Percentiles rank a stretch among this genome's conserved stretches.
Conservation (phyloP, 92 coral and sea anemone genomes). For the Zoanthus solanderi region DNA sequence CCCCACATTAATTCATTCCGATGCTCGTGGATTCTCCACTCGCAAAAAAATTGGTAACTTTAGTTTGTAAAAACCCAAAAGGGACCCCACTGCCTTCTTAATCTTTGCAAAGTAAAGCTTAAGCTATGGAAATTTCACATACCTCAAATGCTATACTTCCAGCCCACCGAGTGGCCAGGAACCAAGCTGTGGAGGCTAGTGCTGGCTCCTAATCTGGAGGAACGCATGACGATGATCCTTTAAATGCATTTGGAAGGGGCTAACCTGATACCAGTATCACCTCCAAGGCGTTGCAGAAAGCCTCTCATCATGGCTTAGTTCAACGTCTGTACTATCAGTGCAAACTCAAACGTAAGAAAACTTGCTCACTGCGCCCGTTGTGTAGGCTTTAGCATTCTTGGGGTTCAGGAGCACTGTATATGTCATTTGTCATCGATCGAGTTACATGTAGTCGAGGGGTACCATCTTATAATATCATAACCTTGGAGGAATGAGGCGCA, state of each 20-base stretch:
- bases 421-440: background rate
- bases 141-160: background rate
- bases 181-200: background rate
- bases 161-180: background rate
- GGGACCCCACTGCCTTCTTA: too few relatives aligned
- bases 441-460: background rate
- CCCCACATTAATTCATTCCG: too few relatives aligned
- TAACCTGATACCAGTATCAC: background rate
- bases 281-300: slow-evolving; percentile 1
- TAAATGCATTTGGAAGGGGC: background rate
- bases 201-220: background rate
- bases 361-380: background rate
- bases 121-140: too few relatives aligned
- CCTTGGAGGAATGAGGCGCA: slow-evolving; percentile 33
- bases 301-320: background rate
- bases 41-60: too few relatives aligned
- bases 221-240: background rate
- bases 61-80: too few relatives aligned
- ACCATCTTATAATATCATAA: background rate
- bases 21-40: too few relatives aligned
- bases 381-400: background rate
- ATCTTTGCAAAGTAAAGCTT: too few relatives aligned
- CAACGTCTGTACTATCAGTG: slow-evolving; percentile 2
- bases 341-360: background rate
- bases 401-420: background rate